These are phyloP conservation scores for Porites lutea DNA, from an alignment of 64 coral and sea anemone species.

Conservation along the genomic window DNA sequence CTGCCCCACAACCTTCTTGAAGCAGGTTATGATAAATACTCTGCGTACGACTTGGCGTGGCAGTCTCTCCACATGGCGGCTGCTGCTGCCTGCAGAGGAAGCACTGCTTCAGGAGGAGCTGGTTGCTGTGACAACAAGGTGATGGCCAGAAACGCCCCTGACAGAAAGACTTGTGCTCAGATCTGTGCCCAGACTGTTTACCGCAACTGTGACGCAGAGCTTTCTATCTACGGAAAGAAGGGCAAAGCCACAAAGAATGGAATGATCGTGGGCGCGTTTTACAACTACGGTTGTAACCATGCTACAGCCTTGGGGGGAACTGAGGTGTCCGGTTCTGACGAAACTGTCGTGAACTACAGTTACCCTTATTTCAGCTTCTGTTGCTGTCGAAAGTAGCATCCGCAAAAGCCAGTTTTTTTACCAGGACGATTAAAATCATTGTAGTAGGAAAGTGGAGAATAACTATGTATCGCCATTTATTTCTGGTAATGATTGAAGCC, in stretches of 20 bases:
- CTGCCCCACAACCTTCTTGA: not conserved
- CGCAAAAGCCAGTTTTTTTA: no score
- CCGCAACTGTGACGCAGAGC: constrained; percentile 40
- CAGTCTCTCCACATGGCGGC: constrained; percentile 64
- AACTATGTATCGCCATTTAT: no score
- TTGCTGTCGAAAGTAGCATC: constrained; percentile 40
- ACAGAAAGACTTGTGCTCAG: constrained; percentile 43
- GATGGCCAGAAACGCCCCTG: not conserved
- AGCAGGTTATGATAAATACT: not conserved
- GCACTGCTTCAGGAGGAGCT: constrained; percentile 38
- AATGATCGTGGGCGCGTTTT: constrained; percentile 11
- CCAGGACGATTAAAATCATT: not conserved
- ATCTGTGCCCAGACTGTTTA: constrained; percentile 30
- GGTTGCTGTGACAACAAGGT: constrained; percentile 59
- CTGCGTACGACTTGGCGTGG: constrained; percentile 44
- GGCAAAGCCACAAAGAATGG: constrained; percentile 56
- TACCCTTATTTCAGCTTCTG: no score
- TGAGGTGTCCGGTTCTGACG: not conserved
- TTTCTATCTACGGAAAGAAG: constrained; percentile 33
- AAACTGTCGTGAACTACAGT: not conserved
- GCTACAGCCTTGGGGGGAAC: not conserved
- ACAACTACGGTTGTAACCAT: constrained; percentile 38
- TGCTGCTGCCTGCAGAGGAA: constrained; percentile 61
- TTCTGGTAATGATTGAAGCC: no score
- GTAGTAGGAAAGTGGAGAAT: no score